A percentile compares a stretch with the other conserved stretches of the same genome.
These are phyloP conservation scores for Belgica antarctica DNA, from an alignment of 2,888 invertebrate species.

Conservation along the genomic window DNA sequence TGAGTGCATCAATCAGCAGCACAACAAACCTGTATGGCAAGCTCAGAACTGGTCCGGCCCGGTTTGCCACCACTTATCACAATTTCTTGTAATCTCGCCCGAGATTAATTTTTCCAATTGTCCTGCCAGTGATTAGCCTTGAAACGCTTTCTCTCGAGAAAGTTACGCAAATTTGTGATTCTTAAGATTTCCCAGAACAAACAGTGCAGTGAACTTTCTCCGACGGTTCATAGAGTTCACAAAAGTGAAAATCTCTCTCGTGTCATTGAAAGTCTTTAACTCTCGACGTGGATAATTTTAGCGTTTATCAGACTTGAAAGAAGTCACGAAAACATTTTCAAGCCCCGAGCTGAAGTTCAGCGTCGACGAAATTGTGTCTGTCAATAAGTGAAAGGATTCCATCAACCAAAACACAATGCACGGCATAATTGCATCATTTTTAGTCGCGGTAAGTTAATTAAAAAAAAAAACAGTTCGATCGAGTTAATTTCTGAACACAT, in stretches of 20 bases:
- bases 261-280: conserved; percentile 26
- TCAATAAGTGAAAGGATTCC: conserved; percentile 25
- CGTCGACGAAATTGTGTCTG: background rate
- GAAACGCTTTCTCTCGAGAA: background rate
- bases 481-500: too few species aligned
- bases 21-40: too few species aligned
- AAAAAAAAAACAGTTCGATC: background rate
- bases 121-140: background rate
- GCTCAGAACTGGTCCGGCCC: too few species aligned
- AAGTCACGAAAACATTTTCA: background rate
- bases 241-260: conserved; percentile 27
- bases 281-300: conserved; percentile 19
- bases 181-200: background rate
- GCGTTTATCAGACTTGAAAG: conserved; percentile 41
- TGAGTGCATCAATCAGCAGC: background rate
- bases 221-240: background rate
- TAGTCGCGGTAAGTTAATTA: background rate
- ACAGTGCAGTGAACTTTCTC: conserved; percentile 31
- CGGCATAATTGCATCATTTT: background rate
- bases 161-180: background rate
- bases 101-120: background rate
- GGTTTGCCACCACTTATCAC: too few species aligned
- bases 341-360: background rate
- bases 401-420: conserved; percentile 17
- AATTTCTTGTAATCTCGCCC: background rate